Evolutionary conservation across 2,888 invertebrate species (phyloP).

Genomic region (Drosophila ustulata): DNA sequence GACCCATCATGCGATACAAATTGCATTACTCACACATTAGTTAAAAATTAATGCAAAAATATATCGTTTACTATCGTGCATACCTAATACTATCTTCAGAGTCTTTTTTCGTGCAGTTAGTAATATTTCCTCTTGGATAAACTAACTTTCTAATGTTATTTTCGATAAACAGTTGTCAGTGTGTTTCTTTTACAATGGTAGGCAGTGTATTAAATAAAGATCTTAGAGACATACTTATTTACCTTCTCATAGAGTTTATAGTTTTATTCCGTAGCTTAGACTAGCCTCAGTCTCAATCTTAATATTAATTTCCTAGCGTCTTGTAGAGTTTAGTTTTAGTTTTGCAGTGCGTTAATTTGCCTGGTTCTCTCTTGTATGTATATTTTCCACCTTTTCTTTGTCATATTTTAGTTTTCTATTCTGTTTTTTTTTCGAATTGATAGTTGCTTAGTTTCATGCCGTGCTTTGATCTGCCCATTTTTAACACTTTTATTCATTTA

Average conservation of each 20-base stretch:
- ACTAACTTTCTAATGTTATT: slow-evolving; percentile 14
- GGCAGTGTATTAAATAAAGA: slow-evolving; percentile 3
- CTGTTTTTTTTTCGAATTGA: slow-evolving; percentile 10
- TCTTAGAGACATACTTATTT: not conserved
- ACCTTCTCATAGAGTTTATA: slow-evolving; percentile 6
- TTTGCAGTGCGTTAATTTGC: slow-evolving; percentile 35
- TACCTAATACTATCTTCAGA: not conserved
- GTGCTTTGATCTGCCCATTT: slow-evolving; percentile 46
- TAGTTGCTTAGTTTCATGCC: slow-evolving; percentile 40
- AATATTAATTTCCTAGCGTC: slow-evolving; percentile 8
- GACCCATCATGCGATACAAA: not conserved
- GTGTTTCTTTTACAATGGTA: slow-evolving; percentile 1
- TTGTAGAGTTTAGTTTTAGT: slow-evolving; percentile 30
- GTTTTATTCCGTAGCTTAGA: slow-evolving; percentile 31
- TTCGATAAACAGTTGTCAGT: slow-evolving; percentile 5
- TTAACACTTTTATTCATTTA: slow-evolving; percentile 15
- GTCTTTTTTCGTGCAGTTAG: slow-evolving; percentile 1
- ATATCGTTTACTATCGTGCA: too few relatives aligned
- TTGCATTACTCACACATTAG: slow-evolving; percentile 2
- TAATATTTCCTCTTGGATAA: not conserved
- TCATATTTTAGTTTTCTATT: slow-evolving; percentile 5
- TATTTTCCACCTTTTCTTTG: slow-evolving; percentile 18
- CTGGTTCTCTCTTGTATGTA: slow-evolving; percentile 29
- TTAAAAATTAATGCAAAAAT: not conserved
- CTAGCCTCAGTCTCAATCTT: slow-evolving; percentile 15